Percentiles rank a stretch among this genome's conserved stretches.
Evolutionary conservation across 1,140 invertebrate species (phyloP).

Genomic region (Agrypnia vestita): DNA sequence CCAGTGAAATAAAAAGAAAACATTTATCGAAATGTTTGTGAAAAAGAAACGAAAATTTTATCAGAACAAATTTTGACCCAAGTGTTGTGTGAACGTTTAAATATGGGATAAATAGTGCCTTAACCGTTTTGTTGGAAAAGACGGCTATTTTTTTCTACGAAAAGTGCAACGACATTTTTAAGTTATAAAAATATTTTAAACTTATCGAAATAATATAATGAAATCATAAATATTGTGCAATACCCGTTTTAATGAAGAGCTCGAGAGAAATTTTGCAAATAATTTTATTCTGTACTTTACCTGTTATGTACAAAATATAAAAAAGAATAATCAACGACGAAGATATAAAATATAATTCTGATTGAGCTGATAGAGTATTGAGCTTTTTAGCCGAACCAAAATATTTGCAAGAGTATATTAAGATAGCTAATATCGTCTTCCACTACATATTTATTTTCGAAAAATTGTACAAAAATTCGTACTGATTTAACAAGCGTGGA

Average conservation of each 20-base stretch:
- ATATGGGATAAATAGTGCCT: conserved; percentile 56
- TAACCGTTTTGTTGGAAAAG: not conserved
- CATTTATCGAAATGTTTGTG: conserved; percentile 51
- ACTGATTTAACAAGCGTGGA: not conserved
- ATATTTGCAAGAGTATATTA: not conserved
- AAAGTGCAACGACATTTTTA: conserved; percentile 19
- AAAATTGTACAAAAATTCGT: too few species aligned
- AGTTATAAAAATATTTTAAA: not conserved
- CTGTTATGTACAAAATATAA: too few species aligned
- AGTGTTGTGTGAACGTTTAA: conserved; percentile 34
- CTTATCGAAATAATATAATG: too few species aligned
- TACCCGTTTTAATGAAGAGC: too few species aligned
- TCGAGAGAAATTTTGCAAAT: too few species aligned
- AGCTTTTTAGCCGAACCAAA: too few species aligned
- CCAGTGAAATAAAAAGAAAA: conserved; percentile 26
- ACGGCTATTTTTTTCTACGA: conserved; percentile 32
- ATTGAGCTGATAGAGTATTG: too few species aligned
- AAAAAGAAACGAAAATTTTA: conserved; percentile 58
- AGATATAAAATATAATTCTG: too few species aligned
- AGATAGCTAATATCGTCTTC: not conserved
- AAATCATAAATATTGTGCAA: too few species aligned
- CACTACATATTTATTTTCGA: not conserved
- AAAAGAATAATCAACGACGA: too few species aligned
- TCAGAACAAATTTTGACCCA: conserved; percentile 26
- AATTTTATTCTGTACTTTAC: too few species aligned